Conservation (phyloP, 2,113 vertebrate genomes). For the Siniperca chuatsi region DNA sequence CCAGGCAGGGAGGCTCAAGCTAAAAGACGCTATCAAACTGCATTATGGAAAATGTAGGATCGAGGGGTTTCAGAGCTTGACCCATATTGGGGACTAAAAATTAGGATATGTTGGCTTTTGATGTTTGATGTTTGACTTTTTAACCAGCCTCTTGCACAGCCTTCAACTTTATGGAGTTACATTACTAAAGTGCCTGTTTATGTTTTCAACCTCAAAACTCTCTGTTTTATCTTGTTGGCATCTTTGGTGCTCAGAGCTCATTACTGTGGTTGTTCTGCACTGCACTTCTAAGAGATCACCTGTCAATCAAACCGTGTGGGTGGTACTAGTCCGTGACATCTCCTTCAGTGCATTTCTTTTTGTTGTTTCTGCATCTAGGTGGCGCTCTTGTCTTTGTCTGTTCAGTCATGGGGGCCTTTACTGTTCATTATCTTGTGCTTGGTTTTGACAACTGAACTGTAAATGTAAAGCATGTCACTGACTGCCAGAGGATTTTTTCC, state of each 20-base stretch:
- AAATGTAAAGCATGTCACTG: slow-evolving; percentile 24
- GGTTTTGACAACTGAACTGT: slow-evolving; percentile 26
- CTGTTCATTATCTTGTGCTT: not conserved
- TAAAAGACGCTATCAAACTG: not conserved
- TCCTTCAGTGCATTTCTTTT: not conserved
- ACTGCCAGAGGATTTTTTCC: not conserved
- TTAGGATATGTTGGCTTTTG: not conserved
- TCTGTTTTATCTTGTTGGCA: not conserved
- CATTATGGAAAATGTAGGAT: not conserved
- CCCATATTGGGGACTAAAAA: not conserved
- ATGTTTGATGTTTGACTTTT: not conserved
- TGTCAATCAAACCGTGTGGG: not conserved
- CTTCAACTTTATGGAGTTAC: not conserved
- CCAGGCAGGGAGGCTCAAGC: too few species aligned
- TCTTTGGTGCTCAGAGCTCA: not conserved
- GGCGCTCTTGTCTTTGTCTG: not conserved
- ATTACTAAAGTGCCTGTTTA: not conserved
- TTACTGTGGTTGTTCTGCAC: not conserved
- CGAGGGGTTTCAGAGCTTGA: not conserved
- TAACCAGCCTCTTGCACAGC: too few species aligned
- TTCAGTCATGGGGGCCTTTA: not conserved
- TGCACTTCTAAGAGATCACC: not conserved
- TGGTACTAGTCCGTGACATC: not conserved
- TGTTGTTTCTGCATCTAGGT: slow-evolving; percentile 11
- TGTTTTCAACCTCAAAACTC: not conserved